phyloP scores from a whole-genome alignment of 2,888 invertebrate genomes.

The Athalia circularis region DNA sequence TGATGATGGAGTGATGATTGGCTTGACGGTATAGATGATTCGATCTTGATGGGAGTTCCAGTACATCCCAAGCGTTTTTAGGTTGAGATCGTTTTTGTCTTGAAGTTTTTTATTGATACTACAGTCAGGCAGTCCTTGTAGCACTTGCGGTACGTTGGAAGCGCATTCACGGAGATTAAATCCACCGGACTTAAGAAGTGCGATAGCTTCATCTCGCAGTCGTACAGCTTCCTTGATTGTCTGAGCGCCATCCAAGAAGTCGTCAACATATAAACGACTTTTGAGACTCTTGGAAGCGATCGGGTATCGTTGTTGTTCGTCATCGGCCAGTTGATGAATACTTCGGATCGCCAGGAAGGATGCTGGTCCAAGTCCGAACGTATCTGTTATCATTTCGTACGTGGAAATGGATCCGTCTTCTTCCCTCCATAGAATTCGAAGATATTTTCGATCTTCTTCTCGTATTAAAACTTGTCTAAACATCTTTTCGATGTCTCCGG shows the following conservation, averaged over 20 bases:
- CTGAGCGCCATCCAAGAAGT: conserved; percentile 47
- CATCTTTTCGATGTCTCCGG: conserved; percentile 63
- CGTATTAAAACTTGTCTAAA: conserved; percentile 54
- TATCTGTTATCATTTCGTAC: conserved; percentile 50
- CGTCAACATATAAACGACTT: conserved; percentile 52
- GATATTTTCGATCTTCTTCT: conserved; percentile 51
- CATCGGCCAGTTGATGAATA: conserved; percentile 56
- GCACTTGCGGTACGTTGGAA: conserved; percentile 46
- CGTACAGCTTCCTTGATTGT: conserved; percentile 40
- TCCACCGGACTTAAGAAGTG: conserved; percentile 41
- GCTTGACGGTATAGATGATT: conserved; percentile 47
- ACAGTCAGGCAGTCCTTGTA: conserved; percentile 39
- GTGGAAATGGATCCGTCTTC: conserved; percentile 46
- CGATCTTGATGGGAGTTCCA: conserved; percentile 47
- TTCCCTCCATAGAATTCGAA: conserved; percentile 51
- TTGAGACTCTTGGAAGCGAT: conserved; percentile 36
- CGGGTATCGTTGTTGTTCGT: conserved; percentile 49
- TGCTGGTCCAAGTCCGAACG: conserved; percentile 52
- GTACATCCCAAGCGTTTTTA: conserved; percentile 48
- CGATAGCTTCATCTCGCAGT: conserved; percentile 39
- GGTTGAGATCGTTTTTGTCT: conserved; percentile 29
- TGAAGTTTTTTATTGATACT: conserved; percentile 45
- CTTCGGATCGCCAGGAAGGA: conserved; percentile 57
- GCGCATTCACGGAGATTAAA: conserved; percentile 50
- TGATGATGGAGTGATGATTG: not conserved